A percentile compares a stretch with the other conserved stretches of the same genome.
Conservation (phyloP, 2,888 invertebrate species). For the Oscheius onirici region DNA sequence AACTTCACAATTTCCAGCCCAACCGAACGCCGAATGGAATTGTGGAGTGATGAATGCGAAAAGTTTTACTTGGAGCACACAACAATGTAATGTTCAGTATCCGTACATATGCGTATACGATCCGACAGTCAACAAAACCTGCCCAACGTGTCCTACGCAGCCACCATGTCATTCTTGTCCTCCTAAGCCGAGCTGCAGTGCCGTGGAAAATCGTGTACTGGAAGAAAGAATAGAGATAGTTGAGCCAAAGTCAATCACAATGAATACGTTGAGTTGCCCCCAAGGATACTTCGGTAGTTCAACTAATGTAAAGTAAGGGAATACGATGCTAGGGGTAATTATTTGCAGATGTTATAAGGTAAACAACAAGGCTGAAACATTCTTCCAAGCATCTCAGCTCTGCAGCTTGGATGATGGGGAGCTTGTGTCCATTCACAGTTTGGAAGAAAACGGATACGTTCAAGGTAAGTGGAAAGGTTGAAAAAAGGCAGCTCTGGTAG, state of each 20-base stretch:
- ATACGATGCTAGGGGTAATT: no score
- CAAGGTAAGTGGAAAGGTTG: neutral
- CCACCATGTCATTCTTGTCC: neutral
- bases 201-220: no score
- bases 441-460: neutral
- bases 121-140: neutral
- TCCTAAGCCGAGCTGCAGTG: neutral
- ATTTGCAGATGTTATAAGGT: slow-evolving; percentile 10
- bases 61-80: neutral
- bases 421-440: neutral
- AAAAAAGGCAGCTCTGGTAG: no score
- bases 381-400: neutral
- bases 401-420: neutral
- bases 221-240: no score
- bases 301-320: no score
- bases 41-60: no score
- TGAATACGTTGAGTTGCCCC: no score
- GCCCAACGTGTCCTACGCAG: neutral
- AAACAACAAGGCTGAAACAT: neutral
- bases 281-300: no score
- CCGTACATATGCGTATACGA: neutral
- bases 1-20: no score
- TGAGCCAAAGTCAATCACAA: no score
- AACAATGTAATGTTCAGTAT: neutral
- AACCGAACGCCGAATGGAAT: no score